Conservation (phyloP, 2,888 invertebrate genomes). For the Eurois occulta region DNA sequence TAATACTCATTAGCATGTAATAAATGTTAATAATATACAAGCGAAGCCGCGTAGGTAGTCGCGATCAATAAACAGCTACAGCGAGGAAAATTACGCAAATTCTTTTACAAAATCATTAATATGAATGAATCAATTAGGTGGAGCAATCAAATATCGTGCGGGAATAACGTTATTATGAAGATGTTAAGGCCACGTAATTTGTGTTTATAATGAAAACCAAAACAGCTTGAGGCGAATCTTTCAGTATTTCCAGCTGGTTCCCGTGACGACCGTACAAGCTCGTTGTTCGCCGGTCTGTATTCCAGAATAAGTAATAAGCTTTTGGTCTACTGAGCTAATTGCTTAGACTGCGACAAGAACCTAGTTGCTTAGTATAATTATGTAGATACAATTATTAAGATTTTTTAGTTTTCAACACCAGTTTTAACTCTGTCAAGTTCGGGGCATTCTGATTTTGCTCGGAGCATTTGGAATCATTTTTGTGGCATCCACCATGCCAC, state of each 20-base stretch:
- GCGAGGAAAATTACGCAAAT: conserved; percentile 28
- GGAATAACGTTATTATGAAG: conserved; percentile 30
- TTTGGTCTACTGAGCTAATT: conserved; percentile 29
- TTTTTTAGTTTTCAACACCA: background rate
- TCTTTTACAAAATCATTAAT: conserved; percentile 32
- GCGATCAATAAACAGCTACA: conserved; percentile 14
- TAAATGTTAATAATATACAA: conserved; percentile 19
- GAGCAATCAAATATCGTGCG: conserved; percentile 38
- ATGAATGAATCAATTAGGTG: conserved; percentile 43
- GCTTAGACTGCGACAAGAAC: background rate
- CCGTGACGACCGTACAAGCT: conserved; percentile 3
- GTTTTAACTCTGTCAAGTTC: background rate
- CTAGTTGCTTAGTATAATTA: background rate
- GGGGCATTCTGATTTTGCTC: no score
- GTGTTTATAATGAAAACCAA: conserved; percentile 40
- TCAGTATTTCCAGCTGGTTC: background rate
- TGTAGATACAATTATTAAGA: background rate
- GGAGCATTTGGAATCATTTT: background rate
- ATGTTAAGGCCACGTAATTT: conserved; percentile 33
- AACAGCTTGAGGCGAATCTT: conserved; percentile 26
- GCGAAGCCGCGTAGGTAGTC: background rate
- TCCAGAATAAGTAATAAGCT: conserved; percentile 25
- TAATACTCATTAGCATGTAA: conserved; percentile 1
- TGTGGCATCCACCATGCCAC: no score
- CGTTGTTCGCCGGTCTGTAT: conserved; percentile 17